Percentiles rank a stretch among this genome's conserved stretches.
phyloP scores from a whole-genome alignment of 2,888 invertebrate genomes.

The Idaea biselata region DNA sequence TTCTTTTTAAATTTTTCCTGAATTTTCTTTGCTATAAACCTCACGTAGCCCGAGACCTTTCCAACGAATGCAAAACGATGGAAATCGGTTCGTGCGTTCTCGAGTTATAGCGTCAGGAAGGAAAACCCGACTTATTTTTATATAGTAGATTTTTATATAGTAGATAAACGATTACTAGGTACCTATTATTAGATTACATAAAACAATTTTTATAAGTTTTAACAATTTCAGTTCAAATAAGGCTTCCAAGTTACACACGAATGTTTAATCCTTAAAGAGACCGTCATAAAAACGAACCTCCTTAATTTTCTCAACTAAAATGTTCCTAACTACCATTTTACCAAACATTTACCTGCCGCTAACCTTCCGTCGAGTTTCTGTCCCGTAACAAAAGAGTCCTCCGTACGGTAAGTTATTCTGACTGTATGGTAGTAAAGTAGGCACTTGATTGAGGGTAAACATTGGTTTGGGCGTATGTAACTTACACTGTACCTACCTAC shows the following conservation, averaged over 20 bases:
- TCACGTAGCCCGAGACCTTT: too few species aligned
- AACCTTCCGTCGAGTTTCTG: conserved; percentile 28
- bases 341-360: background rate
- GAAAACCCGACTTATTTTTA: too few species aligned
- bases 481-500: conserved; percentile 6
- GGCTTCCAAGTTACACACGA: background rate
- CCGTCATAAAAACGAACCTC: background rate
- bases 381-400: conserved; percentile 69
- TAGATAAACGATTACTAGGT: too few species aligned
- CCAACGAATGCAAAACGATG: too few species aligned
- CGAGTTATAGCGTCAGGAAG: too few species aligned
- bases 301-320: background rate
- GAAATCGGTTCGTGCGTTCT: too few species aligned
- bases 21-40: too few species aligned
- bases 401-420: conserved; percentile 68
- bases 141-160: too few species aligned
- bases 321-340: background rate
- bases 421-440: conserved; percentile 60
- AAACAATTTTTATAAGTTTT: background rate
- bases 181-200: too few species aligned
- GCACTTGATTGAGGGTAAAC: conserved; percentile 68
- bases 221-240: background rate
- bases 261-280: background rate
- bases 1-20: too few species aligned
- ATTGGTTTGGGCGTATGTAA: conserved; percentile 29